Evolutionary conservation across 2,888 invertebrate genomes (phyloP).

Genomic region (Dolichomitus sp.): DNA sequence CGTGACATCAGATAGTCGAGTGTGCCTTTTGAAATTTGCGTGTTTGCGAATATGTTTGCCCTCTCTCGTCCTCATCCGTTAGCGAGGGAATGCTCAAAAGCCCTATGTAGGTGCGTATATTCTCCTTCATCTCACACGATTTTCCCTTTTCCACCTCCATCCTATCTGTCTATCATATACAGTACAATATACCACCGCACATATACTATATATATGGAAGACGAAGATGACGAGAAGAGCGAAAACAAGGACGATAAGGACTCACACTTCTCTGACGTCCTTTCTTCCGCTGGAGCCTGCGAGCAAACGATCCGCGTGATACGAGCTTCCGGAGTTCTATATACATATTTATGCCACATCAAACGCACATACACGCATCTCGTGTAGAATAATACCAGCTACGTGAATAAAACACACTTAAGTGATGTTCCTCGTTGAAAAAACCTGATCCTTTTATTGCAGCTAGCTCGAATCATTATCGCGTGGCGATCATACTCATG

Average conservation of each 20-base stretch:
- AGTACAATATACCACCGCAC: neutral
- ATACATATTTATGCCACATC: slow-evolving; percentile 26
- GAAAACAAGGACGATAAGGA: slow-evolving; percentile 32
- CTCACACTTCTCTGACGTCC: slow-evolving; percentile 63
- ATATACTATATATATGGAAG: neutral
- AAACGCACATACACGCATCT: neutral
- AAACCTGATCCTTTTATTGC: slow-evolving; percentile 68
- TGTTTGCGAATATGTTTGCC: slow-evolving; percentile 84
- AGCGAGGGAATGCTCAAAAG: slow-evolving; percentile 23
- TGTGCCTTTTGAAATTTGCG: slow-evolving; percentile 85
- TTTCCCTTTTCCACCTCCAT: slow-evolving; percentile 63
- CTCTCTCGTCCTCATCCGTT: slow-evolving; percentile 58
- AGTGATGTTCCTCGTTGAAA: slow-evolving; percentile 66
- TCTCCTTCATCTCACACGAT: slow-evolving; percentile 70
- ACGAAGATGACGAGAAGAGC: slow-evolving; percentile 27
- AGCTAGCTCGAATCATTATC: slow-evolving; percentile 68
- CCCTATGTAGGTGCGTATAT: slow-evolving; percentile 11
- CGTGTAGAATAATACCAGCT: slow-evolving; percentile 33
- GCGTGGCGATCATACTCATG: slow-evolving; percentile 59
- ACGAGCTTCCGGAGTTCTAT: slow-evolving; percentile 70
- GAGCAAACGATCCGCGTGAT: slow-evolving; percentile 81
- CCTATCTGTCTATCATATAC: neutral
- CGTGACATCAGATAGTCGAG: slow-evolving; percentile 85
- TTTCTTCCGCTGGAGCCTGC: slow-evolving; percentile 39
- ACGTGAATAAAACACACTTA: slow-evolving; percentile 59